Evolutionary conservation across 2,888 invertebrate genomes (phyloP).

Genomic region (Thera britannica): DNA sequence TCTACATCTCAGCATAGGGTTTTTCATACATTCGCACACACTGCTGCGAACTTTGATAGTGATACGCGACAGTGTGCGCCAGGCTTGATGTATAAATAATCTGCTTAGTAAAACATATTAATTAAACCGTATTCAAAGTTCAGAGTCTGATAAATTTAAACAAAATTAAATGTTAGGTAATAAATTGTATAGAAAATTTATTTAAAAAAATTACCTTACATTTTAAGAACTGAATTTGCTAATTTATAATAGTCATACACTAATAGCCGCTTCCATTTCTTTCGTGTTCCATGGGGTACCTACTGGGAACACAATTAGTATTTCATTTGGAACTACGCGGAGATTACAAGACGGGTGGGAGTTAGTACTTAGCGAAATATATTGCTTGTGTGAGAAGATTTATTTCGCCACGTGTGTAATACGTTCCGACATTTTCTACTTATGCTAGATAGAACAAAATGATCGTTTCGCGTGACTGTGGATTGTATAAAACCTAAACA

Average conservation of each 20-base stretch:
- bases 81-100: no score
- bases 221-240: no score
- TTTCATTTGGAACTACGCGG: slow-evolving; percentile 57
- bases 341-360: slow-evolving; percentile 56
- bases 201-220: no score
- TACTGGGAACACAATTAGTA: slow-evolving; percentile 59
- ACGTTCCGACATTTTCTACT: slow-evolving; percentile 40
- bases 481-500: slow-evolving; percentile 12
- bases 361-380: slow-evolving; percentile 49
- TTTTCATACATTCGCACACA: no score
- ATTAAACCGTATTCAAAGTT: no score
- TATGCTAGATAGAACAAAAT: slow-evolving; percentile 44
- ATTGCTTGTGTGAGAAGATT: slow-evolving; percentile 52
- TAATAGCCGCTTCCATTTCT: slow-evolving; percentile 17
- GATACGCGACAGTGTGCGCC: no score
- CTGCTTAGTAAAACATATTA: no score
- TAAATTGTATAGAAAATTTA: no score
- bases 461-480: slow-evolving; percentile 46
- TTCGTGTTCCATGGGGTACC: slow-evolving; percentile 38
- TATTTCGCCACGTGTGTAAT: slow-evolving; percentile 43
- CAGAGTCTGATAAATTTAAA: no score
- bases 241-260: neutral
- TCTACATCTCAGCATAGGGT: no score
- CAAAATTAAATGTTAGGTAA: no score
- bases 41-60: no score